Evolutionary conservation across 1,140 invertebrate genomes (phyloP).

Genomic region (Drosophila lacertosa): DNA sequence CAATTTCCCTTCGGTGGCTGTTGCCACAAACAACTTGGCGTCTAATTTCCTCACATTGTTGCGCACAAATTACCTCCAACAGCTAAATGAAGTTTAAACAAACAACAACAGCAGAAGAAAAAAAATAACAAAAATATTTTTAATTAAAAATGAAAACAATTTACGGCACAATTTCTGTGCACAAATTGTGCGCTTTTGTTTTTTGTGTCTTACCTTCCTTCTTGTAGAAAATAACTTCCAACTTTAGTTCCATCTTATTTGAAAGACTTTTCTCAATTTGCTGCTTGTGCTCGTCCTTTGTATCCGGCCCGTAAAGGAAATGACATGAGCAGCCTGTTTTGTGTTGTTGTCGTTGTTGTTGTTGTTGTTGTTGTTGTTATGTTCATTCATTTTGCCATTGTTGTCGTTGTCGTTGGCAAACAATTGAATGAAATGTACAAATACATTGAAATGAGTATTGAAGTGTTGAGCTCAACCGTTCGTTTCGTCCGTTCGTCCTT

Average conservation of each 20-base stretch:
- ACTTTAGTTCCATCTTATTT: conserved; percentile 95
- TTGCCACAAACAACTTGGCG: conserved; percentile 18
- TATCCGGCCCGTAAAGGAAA: conserved; percentile 96
- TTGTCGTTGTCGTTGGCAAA: conserved; percentile 34
- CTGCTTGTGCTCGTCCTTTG: conserved; percentile 93
- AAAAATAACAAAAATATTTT: conserved; percentile 28
- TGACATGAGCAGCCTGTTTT: conserved; percentile 93
- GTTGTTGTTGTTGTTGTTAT: conserved; percentile 20
- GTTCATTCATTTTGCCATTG: conserved; percentile 10
- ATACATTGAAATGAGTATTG: conserved; percentile 77
- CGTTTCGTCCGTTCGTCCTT: conserved; percentile 9
- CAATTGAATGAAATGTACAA: conserved; percentile 79
- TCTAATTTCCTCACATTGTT: conserved; percentile 43
- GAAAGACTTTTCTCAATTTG: conserved; percentile 96
- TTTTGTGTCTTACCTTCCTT: conserved; percentile 90
- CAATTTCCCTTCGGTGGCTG: background rate
- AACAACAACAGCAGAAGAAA: background rate
- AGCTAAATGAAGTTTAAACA: conserved; percentile 39
- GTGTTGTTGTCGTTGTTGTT: conserved; percentile 20
- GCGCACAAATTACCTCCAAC: conserved; percentile 43
- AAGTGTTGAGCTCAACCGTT: conserved; percentile 71
- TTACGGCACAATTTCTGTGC: conserved; percentile 46
- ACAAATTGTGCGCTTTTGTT: conserved; percentile 33
- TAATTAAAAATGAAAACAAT: conserved; percentile 61
- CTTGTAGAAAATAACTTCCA: conserved; percentile 97